phyloP scores from a whole-genome alignment of 2,797 vertebrate species.

The Heterohyrax brucei region DNA sequence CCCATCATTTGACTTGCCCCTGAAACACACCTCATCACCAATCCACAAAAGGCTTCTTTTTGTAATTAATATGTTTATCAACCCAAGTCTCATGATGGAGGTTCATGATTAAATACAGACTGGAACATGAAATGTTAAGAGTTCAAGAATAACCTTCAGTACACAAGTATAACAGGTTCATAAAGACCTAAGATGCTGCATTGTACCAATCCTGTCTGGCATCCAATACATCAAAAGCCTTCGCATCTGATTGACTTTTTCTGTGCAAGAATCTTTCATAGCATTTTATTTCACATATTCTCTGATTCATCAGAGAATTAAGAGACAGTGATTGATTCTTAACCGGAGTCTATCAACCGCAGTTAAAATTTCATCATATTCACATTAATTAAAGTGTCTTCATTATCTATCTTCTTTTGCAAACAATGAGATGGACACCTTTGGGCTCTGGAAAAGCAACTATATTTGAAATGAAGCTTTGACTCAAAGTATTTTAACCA shows the following conservation, averaged over 20 bases:
- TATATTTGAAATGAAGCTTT: not conserved
- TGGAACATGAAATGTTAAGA: conserved; percentile 75
- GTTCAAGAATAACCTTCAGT: conserved; percentile 82
- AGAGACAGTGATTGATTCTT: conserved; percentile 86
- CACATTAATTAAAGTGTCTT: conserved; percentile 81
- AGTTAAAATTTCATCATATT: conserved; percentile 82
- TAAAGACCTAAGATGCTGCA: conserved; percentile 75
- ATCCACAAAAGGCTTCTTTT: conserved; percentile 23
- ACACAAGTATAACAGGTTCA: conserved; percentile 72
- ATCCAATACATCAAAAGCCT: conserved; percentile 86
- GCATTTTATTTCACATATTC: conserved; percentile 83
- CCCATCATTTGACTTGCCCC: not conserved
- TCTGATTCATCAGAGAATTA: conserved; percentile 85
- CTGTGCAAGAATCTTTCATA: conserved; percentile 58
- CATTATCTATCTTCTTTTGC: conserved; percentile 72
- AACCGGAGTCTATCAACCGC: conserved; percentile 78
- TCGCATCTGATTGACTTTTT: conserved; percentile 67
- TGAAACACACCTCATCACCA: not conserved
- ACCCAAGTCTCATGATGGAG: conserved; percentile 21
- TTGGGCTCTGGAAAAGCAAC: conserved; percentile 48
- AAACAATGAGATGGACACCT: conserved; percentile 4
- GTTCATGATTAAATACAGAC: conserved; percentile 70
- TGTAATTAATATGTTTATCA: conserved; percentile 80
- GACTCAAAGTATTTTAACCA: conserved; percentile 4
- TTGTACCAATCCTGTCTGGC: conserved; percentile 79